Conservation (phyloP, 2,888 invertebrate genomes). For the Xylophagus ater region DNA sequence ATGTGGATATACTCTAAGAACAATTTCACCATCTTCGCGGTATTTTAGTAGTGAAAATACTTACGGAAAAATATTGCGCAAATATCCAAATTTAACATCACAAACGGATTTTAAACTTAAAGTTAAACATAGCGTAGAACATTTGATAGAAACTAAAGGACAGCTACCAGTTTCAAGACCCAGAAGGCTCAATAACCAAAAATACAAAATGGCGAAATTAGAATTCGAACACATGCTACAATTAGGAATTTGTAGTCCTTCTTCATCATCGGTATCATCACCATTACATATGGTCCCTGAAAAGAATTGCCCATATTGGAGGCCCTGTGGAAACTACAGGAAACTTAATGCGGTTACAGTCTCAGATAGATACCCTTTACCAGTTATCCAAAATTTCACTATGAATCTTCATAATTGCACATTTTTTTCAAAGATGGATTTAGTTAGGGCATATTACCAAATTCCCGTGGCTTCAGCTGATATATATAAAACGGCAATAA, state of each 20-base stretch:
- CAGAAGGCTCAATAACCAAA: slow-evolving; percentile 14
- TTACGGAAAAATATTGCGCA: background rate
- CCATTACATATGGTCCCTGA: slow-evolving; percentile 14
- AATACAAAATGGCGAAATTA: slow-evolving; percentile 16
- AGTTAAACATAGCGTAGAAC: slow-evolving; percentile 7
- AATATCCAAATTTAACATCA: background rate
- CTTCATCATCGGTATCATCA: slow-evolving; percentile 8
- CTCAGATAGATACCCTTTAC: slow-evolving; percentile 2
- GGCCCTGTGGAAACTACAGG: slow-evolving; percentile 24
- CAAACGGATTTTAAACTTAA: background rate
- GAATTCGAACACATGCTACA: slow-evolving; percentile 10
- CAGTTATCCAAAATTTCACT: slow-evolving; percentile 2
- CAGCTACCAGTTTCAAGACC: slow-evolving; percentile 10
- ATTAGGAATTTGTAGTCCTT: slow-evolving; percentile 13
- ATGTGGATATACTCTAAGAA: too few species aligned
- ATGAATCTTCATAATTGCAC: slow-evolving; percentile 5
- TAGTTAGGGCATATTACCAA: slow-evolving; percentile 7
- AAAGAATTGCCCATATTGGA: slow-evolving; percentile 15
- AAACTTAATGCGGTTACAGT: background rate
- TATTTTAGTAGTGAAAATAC: background rate
- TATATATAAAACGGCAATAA: slow-evolving; percentile 1
- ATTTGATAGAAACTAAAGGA: slow-evolving; percentile 17
- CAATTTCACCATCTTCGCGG: background rate
- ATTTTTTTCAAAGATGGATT: slow-evolving; percentile 9
- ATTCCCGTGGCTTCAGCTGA: slow-evolving; percentile 7